Conservation (phyloP, 2,888 invertebrate genomes). For the Pseudococcus viburni region DNA sequence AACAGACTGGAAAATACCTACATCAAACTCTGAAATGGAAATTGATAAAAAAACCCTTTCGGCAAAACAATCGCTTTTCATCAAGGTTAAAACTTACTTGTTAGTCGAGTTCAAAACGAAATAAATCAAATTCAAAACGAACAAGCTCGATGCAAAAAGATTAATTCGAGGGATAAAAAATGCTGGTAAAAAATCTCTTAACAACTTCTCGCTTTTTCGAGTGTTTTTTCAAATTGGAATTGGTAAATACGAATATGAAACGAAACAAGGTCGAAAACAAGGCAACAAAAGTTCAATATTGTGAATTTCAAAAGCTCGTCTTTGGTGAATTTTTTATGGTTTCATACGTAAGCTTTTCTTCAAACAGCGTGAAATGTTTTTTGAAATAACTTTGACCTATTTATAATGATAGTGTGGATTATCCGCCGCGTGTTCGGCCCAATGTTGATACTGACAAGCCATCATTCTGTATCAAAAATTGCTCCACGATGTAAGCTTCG, state of each 20-base stretch:
- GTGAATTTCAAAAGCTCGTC: slow-evolving; percentile 53
- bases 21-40: neutral
- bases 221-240: neutral
- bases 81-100: neutral
- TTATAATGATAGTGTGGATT: slow-evolving; percentile 27
- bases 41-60: neutral
- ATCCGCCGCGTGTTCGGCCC: slow-evolving; percentile 8
- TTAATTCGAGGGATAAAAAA: neutral
- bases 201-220: neutral
- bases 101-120: too few species aligned
- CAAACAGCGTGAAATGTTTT: slow-evolving; percentile 11
- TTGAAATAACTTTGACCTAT: slow-evolving; percentile 54
- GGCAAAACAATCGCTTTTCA: neutral
- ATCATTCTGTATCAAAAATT: slow-evolving; percentile 38
- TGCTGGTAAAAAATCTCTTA: neutral
- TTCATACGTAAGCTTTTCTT: slow-evolving; percentile 37
- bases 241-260: neutral
- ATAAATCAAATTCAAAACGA: neutral
- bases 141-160: neutral
- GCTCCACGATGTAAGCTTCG: neutral
- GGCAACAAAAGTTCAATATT: slow-evolving; percentile 18
- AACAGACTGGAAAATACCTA: neutral
- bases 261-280: slow-evolving; percentile 40
- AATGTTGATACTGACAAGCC: slow-evolving; percentile 13
- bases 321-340: slow-evolving; percentile 45